Evolutionary conservation across 2,113 vertebrate species (phyloP).

Genomic region (Oreocharis arfaki): DNA sequence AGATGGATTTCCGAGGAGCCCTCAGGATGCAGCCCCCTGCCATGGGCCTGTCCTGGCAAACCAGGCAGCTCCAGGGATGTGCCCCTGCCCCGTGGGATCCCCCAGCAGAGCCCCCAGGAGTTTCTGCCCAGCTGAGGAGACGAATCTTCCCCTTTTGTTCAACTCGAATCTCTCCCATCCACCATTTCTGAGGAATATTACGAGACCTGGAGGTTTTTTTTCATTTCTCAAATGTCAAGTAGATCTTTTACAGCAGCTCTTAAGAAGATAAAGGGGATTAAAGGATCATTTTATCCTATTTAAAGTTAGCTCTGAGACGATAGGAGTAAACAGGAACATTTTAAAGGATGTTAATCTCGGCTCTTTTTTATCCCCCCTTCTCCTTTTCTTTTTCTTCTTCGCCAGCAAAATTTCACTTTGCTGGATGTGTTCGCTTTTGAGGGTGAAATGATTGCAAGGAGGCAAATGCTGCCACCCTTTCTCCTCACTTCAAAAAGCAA

Average conservation of each 20-base stretch:
- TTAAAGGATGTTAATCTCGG: constrained; percentile 24
- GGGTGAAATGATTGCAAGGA: neutral
- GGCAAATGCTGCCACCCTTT: neutral
- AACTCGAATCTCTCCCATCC: neutral
- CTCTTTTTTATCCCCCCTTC: neutral
- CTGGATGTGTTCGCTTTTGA: neutral
- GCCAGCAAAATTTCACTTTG: neutral
- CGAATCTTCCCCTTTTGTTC: neutral
- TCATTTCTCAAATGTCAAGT: constrained; percentile 66
- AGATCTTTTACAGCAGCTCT: constrained; percentile 64
- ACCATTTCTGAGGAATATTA: constrained; percentile 11
- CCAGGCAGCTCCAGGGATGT: neutral
- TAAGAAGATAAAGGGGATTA: constrained; percentile 65
- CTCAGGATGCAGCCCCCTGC: neutral
- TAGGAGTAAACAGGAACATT: constrained; percentile 57
- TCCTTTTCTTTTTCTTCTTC: neutral
- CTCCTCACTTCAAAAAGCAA: neutral
- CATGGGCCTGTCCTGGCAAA: neutral
- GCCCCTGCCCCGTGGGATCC: neutral
- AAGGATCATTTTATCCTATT: constrained; percentile 59
- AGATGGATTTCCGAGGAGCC: neutral
- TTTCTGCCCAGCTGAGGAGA: neutral
- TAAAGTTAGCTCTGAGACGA: constrained; percentile 44
- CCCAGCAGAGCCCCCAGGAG: neutral
- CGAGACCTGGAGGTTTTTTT: neutral